Base-by-base conservation (phyloP, 2,888 invertebrate genomes). In the Caenorhabditis sp. region DNA sequence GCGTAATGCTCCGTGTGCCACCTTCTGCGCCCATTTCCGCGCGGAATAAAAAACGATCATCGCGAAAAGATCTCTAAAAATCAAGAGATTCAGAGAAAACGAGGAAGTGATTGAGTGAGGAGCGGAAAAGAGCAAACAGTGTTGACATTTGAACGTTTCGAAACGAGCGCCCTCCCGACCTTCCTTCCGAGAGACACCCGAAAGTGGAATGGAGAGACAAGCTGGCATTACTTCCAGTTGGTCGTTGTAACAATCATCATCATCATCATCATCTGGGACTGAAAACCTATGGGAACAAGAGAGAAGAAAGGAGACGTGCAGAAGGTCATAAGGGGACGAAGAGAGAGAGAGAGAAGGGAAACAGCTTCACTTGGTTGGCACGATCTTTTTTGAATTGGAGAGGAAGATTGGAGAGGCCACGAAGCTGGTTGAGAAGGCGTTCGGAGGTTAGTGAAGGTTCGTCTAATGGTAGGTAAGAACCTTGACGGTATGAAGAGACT, bases 141-240 rank as follows among this genome's bases (percentile, higher is more conserved):
- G 75, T 75, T 75, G 75, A 74, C 74, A 74, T 74, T 66, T 75
- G 75, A 75, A 66, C 75, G 66, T 75, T 51, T 38, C 58, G 54
- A 38, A 66, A 51, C 41, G 61, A 61, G 73, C 59, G 72, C 44
- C 58, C 56, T 41, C 59, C 5, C 58, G 58, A 64, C 64, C 63
- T 24, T 47, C 38, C 14, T 26, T 28, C 41, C 24, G 16, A 47
- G 66, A 68, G 54, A 38, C n/a, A n/a, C n/a, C n/a, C n/a, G 54
- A 54, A 38, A 54, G 54, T 26, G 26, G 24, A 68, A 49, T 47
- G 47, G 26, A 70, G n/a, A n/a, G 69, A 69, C 38, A 70, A 63
- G 54, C 75, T 44, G 64, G 41, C 31, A 28, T 24, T 41, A 61
- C 54, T 64, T 28, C 59, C 35, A 72, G 47, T 54, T 63, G 14